Base-by-base conservation (phyloP, 1,140 invertebrate species). In the Drosophila ananassae region DNA sequence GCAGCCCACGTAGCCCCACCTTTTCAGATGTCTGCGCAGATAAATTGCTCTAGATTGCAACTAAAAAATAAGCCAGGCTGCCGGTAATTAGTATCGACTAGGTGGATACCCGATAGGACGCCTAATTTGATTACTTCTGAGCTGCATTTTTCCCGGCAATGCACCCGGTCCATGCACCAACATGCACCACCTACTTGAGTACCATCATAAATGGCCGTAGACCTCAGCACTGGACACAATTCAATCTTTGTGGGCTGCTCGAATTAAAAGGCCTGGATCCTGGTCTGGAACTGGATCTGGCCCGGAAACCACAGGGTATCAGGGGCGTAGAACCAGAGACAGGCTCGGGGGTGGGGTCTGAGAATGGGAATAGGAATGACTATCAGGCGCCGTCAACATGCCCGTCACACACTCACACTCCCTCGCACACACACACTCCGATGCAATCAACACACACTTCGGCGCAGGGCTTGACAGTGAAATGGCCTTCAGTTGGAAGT, bases 391-490 rank as follows among this genome's bases (percentile, higher is more conserved):
- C 73, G 73, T 76, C 72, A 77, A 61, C 73, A 77, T 76, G 60
- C 60, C 59, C 51, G 52, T 61, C 51, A 60, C 57, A 73, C 39
- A 54, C 55, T 53, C 53, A 68, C 61, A 30, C 41, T 56, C 25
- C 25, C 25, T 28, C 25, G 25, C 12, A 50, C 44, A 48, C 13
- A 28, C 25, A 25, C 17, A 44, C 13, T 25, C 5, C 54, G 24
- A 54, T 56, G 24, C 13, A 68, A 66, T 12, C 46, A 12, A 53
- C 37, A 25, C 28, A 51, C 13, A 44, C 28, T 21, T 28, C 25
- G 25, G 22, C 2, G 52, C 2, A 52, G 66, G 76, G 55, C 73
- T 85, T 77, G 81, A 85, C 81, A 77, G 73, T 69, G 77, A 84
- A 85, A 77, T 85, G 80, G 63, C 69, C 73, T 59, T 67, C 74